These are phyloP conservation scores for Typhlichthys subterraneus DNA, from an alignment of 2,797 vertebrate species.

Conservation along the genomic window DNA sequence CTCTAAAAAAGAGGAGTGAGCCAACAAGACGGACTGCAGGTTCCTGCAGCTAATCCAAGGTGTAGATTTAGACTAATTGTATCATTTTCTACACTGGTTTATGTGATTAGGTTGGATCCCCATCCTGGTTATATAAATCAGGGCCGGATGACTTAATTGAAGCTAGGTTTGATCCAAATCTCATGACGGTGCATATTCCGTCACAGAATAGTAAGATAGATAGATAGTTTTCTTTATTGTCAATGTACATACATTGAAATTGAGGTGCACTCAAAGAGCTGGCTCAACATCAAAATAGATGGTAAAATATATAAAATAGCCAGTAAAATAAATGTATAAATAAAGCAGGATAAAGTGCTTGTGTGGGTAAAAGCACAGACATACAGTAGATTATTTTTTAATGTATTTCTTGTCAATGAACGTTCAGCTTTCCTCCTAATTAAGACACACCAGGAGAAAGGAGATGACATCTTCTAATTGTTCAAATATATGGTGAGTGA, in stretches of 20 bases:
- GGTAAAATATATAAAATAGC: no score
- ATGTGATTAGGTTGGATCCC: not conserved
- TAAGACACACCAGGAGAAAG: conserved; percentile 8
- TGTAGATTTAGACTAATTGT: not conserved
- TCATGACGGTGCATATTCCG: not conserved
- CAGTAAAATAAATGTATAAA: no score
- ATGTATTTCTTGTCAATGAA: not conserved
- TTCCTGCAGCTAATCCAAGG: not conserved
- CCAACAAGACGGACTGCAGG: not conserved
- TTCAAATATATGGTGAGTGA: conserved; percentile 4
- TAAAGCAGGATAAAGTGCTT: no score
- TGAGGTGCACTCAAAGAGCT: no score
- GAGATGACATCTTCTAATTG: conserved; percentile 2
- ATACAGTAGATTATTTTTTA: no score
- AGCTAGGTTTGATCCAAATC: not conserved
- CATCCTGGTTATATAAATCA: conserved; percentile 1
- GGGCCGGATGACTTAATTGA: not conserved
- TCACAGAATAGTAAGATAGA: not conserved
- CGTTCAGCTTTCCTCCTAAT: conserved; percentile 7
- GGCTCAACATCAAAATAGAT: no score
- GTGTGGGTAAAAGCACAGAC: no score
- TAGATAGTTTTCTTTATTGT: no score
- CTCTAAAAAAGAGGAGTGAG: not conserved
- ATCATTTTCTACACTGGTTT: not conserved
- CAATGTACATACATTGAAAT: no score